Evolutionary conservation across 2,113 vertebrate genomes (phyloP), one percentile per base, ranked within the genome.

Genomic region (Canis aureus): DNA sequence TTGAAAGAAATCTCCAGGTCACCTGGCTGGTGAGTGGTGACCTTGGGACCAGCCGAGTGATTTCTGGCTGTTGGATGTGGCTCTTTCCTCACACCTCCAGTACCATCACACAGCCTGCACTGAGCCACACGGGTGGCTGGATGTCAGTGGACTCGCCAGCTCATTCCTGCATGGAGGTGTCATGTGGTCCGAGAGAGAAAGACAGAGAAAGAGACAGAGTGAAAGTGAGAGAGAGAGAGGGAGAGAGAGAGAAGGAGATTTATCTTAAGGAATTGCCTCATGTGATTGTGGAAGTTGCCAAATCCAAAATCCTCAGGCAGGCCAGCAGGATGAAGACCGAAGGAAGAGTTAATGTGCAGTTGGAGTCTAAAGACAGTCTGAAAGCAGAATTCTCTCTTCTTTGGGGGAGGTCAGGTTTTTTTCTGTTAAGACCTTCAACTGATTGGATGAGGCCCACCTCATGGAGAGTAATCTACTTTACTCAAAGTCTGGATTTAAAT

Each of bases 231-330:
- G 5, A 49, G 62, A 76, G 29, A 74, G 25, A 49, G 62, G 38
- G 62, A 57, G 13, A 49, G 59, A 29, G n/a, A 19, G 23, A 25
- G 81, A 43, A 35, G 51, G 38, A 66, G 5, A 62, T 73, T 83
- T 92, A 83, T 76, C 96, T 86, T 87, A 97, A 71, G 64, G 79
- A 53, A 76, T 32, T 74, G 74, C 25, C 23, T 87, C 64, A 51
- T 8, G 62, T 55, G 20, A 35, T 35, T 32, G 10, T 49, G 43
- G 53, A 59, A 11, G 19, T 23, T 79, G 74, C 55, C 32, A 88
- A 79, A 76, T 64, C n/a, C 64, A 60, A 95, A 91, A 35, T 69
- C 53, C 49, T 25, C 17, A 64, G n/a, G 11, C 51, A 43, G 35
- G 8, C 17, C 35, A 25, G 23, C 35, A 88, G 29, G 4, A 73